Evolutionary conservation across 1,140 invertebrate species (phyloP), one percentile per base, ranked within the genome.

Genomic region (Philaenus spumarius): DNA sequence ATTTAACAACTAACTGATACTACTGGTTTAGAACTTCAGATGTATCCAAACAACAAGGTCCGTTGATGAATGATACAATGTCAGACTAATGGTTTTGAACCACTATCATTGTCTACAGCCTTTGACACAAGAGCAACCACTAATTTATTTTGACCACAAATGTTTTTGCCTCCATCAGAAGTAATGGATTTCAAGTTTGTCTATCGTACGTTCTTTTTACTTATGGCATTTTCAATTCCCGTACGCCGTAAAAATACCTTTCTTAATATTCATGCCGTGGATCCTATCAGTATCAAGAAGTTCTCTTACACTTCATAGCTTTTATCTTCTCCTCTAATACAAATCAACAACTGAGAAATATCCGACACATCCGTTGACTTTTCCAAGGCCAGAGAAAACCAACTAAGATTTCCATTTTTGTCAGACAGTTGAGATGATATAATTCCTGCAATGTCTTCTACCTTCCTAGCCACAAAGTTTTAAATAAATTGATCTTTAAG

Each of bases 301-400:
- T 62, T 63, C 9, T 30, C 26, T 4, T 30, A 30, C 26, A 30
- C 60, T 62, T 62, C 61, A 61, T 55, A 63, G 58, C 55, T 67
- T 61, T 62, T 64, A 54, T 68, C 62, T 48, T 68, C 66, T 50
- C 64, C 64, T 45, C 61, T 61, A 58, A 67, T 58, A 30, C 59
- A 66, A 68, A 68, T 65, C 50, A 61, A 47, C 37, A 68, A 39
- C 57, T 66, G 65, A 37, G 65, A 61, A 48, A 63, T 68, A 66
- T 67, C 62, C 26, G 60, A 61, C 17, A 67, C 64, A 58, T 35
- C 24, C 57, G 55, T 54, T 66, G 62, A 62, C 26, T 30, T 58
- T 60, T 66, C 59, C 26, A 59, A 57, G 17, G 64, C 61, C 58
- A 64, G 46, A 62, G 58, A 67, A 39, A 60, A 66, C 17, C 26